Percentiles rank a stretch among this genome's conserved stretches.
phyloP scores from a whole-genome alignment of 2,888 invertebrate genomes.

The Calameuta idolon region DNA sequence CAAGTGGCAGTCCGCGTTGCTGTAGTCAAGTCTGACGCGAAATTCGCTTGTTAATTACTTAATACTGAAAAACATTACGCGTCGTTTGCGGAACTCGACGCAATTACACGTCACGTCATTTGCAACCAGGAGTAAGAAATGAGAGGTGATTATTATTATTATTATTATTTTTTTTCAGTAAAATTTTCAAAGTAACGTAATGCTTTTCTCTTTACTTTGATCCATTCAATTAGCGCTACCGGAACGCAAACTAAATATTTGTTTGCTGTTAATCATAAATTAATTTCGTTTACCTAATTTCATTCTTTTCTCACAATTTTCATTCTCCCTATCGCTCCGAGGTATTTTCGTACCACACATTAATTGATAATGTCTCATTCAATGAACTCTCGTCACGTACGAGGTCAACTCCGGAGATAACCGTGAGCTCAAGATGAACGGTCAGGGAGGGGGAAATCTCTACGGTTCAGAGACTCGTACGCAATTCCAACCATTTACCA shows the following conservation, averaged over 20 bases:
- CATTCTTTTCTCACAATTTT: neutral
- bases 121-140: too few relatives aligned
- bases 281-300: too few relatives aligned
- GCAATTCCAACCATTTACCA: slow-evolving; percentile 1
- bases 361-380: neutral
- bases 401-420: neutral
- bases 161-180: too few relatives aligned
- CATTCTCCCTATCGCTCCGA: neutral
- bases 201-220: too few relatives aligned
- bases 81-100: too few relatives aligned
- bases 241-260: neutral
- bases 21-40: too few relatives aligned
- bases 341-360: neutral
- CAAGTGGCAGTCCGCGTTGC: too few relatives aligned
- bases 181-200: too few relatives aligned
- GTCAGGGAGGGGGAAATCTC: neutral
- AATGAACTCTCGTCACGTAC: neutral
- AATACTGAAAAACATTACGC: too few relatives aligned
- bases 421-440: neutral
- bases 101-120: too few relatives aligned
- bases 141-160: too few relatives aligned
- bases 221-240: neutral
- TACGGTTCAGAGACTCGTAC: neutral
- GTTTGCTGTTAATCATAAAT: neutral
- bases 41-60: too few relatives aligned